These are phyloP conservation scores for Mimumesa dahlbomi DNA, from an alignment of 2,888 invertebrate genomes.

Conservation along the genomic window DNA sequence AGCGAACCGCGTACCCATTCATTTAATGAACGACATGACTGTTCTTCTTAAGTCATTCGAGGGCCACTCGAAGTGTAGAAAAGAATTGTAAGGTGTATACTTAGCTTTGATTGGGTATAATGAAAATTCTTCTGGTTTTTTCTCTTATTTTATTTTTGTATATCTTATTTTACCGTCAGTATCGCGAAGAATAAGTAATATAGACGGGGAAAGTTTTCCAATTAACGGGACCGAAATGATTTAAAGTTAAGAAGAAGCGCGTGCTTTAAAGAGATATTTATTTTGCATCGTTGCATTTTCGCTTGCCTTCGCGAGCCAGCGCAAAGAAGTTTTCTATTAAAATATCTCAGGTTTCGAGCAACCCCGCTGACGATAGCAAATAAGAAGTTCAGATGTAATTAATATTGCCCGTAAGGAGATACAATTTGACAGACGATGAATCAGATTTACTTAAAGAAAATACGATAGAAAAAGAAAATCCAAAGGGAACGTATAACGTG, in stretches of 20 bases:
- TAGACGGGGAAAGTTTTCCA: slow-evolving; percentile 33
- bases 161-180: slow-evolving; percentile 1
- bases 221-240: slow-evolving; percentile 41
- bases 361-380: slow-evolving; percentile 30
- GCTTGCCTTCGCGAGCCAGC: slow-evolving; percentile 11
- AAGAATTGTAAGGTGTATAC: no score
- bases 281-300: slow-evolving; percentile 50
- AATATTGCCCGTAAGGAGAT: slow-evolving; percentile 40
- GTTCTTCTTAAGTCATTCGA: no score
- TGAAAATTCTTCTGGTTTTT: no score
- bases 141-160: no score
- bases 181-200: neutral
- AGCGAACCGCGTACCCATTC: no score
- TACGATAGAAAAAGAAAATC: no score
- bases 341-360: slow-evolving; percentile 2
- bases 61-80: no score
- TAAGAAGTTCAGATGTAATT: slow-evolving; percentile 51
- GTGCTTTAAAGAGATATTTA: slow-evolving; percentile 21
- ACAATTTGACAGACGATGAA: slow-evolving; percentile 28
- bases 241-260: slow-evolving; percentile 25
- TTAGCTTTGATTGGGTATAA: no score
- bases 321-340: slow-evolving; percentile 33
- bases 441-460: no score
- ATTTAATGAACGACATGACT: no score
- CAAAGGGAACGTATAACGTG: no score